Conservation (phyloP, 2,113 vertebrate species). For the Merops nubicus region DNA sequence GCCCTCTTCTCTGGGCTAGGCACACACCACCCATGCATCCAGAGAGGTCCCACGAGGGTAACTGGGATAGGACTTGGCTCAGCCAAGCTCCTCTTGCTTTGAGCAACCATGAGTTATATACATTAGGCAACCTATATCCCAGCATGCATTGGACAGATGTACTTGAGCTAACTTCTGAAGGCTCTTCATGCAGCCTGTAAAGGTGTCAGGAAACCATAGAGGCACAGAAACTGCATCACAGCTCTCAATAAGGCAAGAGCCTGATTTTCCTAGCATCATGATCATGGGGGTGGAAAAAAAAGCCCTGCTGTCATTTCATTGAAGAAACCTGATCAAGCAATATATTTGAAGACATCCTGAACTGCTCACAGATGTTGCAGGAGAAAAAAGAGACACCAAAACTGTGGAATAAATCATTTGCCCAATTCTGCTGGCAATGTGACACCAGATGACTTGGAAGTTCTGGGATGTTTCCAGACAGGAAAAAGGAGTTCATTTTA, state of each 20-base stretch:
- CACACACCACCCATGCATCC: not conserved
- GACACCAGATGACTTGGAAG: conserved; percentile 7
- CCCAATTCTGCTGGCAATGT: not conserved
- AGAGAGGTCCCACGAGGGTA: not conserved
- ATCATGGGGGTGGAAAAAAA: not conserved
- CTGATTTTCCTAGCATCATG: not conserved
- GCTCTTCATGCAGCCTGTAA: not conserved
- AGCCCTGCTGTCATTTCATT: not conserved
- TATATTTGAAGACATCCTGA: not conserved
- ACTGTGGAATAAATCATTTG: not conserved
- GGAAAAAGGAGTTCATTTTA: not conserved
- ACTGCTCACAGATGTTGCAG: not conserved
- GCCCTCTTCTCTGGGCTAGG: not conserved
- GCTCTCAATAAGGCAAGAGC: not conserved
- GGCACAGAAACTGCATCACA: not conserved
- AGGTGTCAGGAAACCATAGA: not conserved
- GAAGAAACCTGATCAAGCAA: not conserved
- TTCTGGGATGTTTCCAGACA: conserved; percentile 17
- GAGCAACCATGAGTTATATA: not conserved
- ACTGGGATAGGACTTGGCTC: not conserved
- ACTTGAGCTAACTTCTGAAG: not conserved
- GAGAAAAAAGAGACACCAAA: not conserved
- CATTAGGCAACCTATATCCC: not conserved
- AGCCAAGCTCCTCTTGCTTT: not conserved
- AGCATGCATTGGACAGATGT: too few relatives aligned